Evolutionary conservation across 1,140 invertebrate genomes (phyloP), one percentile per base, ranked within the genome.

Genomic region (Bacillus rossius): DNA sequence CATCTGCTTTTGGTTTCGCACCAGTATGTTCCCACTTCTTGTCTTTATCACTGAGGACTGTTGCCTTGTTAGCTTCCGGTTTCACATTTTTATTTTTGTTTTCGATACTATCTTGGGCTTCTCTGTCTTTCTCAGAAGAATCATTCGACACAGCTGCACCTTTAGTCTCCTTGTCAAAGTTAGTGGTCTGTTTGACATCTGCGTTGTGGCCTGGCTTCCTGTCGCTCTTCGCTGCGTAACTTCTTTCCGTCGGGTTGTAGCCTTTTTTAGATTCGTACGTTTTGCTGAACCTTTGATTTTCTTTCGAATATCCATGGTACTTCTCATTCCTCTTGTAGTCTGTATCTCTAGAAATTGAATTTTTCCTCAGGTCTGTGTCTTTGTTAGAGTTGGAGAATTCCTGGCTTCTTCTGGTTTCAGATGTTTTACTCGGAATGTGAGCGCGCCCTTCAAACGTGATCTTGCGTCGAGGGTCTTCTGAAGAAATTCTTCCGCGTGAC

Each of bases 141-240:
- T 48, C 41, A 16, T 49, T 55, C 3, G 25, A 22, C 14, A 22
- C 40, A 42, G n/a, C 14, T 47, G 55, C 58, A 54, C 40, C 71
- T 65, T 76, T 76, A 61, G 77, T 77, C 57, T 75, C 16, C 14
- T 55, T 40, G 26, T 55, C 41, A 26, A 16, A 40, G 25, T 43
- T 25, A 41, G 13, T 54, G 16, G n/a, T 55, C 17, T 43, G 38
- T 16, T 55, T 42, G 16, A 20, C 19, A 42, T 55, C 53, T 43
- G 25, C 26, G 17, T 3, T 16, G 10, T 42, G 26, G 16, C 29
- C 38, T 20, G 42, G 40, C 10, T n/a, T 41, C 26, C 37, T 55
- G 5, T 52, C 50, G n/a, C 1, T 13, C 26, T 20, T 52, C 17
- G 23, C 43, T 7, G 41, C 16, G 8, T 34, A 34, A 34, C 29